phyloP scores from a whole-genome alignment of 2,888 invertebrate genomes.

The Syrphus vitripennis region DNA sequence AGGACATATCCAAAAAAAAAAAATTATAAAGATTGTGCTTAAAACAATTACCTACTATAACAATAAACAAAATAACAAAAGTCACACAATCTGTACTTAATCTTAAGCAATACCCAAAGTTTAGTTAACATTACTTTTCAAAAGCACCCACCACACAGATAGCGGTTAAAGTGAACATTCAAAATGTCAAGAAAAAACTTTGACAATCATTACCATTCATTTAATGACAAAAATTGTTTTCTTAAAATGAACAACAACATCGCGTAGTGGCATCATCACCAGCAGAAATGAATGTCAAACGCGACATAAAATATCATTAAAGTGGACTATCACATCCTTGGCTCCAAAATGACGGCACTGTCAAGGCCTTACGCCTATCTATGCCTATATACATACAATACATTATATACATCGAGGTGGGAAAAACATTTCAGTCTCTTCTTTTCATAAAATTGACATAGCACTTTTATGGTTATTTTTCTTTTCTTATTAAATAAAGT shows the following conservation, averaged over 20 bases:
- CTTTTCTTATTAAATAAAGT: not conserved
- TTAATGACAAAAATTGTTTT: conserved; percentile 12
- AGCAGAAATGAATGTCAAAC: conserved; percentile 9
- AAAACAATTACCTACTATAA: not conserved
- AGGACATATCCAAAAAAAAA: conserved; percentile 25
- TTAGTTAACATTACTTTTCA: not conserved
- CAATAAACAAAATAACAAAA: conserved; percentile 32
- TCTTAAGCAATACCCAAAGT: not conserved
- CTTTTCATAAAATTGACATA: not conserved
- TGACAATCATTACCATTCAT: conserved; percentile 38
- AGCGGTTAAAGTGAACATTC: not conserved
- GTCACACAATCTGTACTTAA: not conserved
- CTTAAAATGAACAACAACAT: conserved; percentile 17
- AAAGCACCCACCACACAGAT: not conserved
- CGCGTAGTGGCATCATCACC: not conserved
- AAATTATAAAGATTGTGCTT: not conserved
- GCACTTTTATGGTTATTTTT: not conserved
- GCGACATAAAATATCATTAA: conserved; percentile 57
- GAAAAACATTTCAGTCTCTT: not conserved
- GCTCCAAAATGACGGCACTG: not conserved
- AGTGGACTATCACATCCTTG: conserved; percentile 7
- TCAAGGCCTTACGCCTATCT: not conserved
- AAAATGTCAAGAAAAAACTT: conserved; percentile 20
- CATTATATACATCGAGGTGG: not conserved
- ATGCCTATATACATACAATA: too few relatives aligned